Conservation (phyloP, 2,888 invertebrate genomes). For the Pachliopta kotzebuea region DNA sequence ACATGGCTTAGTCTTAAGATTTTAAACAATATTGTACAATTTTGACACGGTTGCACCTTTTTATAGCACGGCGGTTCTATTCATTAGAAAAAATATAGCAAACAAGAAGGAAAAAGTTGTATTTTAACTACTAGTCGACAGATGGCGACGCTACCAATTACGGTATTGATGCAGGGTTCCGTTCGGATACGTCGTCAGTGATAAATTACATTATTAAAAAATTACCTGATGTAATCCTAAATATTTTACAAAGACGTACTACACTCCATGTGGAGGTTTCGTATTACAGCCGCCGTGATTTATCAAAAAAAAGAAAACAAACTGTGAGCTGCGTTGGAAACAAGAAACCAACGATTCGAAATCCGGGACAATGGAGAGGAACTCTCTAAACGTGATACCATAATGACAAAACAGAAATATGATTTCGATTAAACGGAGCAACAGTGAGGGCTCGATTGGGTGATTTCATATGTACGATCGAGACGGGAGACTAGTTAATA, state of each 20-base stretch:
- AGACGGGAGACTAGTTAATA: constrained; percentile 70
- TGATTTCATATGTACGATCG: constrained; percentile 52
- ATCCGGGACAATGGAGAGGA: constrained; percentile 75
- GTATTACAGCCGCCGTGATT: constrained; percentile 57
- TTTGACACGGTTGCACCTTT: constrained; percentile 76
- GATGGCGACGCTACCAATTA: constrained; percentile 53
- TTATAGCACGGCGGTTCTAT: constrained; percentile 61
- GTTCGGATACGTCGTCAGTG: constrained; percentile 16
- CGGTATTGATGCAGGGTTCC: constrained; percentile 11
- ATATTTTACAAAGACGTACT: constrained; percentile 34
- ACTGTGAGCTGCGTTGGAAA: constrained; percentile 68
- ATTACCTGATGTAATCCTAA: constrained; percentile 33
- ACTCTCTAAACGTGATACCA: constrained; percentile 76
- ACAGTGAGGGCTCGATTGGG: constrained; percentile 55
- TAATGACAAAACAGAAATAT: constrained; percentile 81
- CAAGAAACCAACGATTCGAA: constrained; percentile 73
- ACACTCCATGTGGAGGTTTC: constrained; percentile 45
- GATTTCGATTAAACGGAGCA: constrained; percentile 76
- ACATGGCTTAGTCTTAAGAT: constrained; percentile 72
- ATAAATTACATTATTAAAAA: constrained; percentile 30
- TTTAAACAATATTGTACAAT: constrained; percentile 73
- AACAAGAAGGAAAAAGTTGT: constrained; percentile 50
- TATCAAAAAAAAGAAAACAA: constrained; percentile 62
- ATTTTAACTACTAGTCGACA: constrained; percentile 59
- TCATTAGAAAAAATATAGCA: constrained; percentile 60